Percentiles rank a stretch among this genome's conserved stretches.
Evolutionary conservation across 2,113 vertebrate genomes (phyloP).

Genomic region (Myanophis thanlyinensis): DNA sequence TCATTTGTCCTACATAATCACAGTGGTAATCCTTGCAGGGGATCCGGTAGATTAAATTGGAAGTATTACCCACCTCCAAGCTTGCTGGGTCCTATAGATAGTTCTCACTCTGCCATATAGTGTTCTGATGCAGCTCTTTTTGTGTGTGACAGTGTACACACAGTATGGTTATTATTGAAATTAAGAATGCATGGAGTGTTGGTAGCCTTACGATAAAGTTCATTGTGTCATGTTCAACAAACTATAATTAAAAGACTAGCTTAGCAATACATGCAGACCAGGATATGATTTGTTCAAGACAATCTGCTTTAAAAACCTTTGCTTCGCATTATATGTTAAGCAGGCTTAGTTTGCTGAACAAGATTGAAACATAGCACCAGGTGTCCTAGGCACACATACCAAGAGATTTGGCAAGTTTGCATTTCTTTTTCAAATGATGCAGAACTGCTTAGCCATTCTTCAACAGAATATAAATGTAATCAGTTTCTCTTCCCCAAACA

Average conservation of each 20-base stretch:
- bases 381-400: neutral
- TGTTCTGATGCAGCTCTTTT: too few species aligned
- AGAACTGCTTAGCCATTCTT: neutral
- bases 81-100: too few species aligned
- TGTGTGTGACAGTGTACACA: too few species aligned
- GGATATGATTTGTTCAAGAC: neutral
- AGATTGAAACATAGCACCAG: neutral
- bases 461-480: neutral
- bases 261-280: neutral
- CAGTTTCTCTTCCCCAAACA: neutral
- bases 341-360: neutral
- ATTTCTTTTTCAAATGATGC: neutral
- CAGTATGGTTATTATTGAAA: too few species aligned
- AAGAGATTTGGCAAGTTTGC: neutral
- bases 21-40: too few species aligned
- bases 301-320: neutral
- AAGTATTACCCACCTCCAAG: too few species aligned
- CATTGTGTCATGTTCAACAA: neutral
- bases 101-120: too few species aligned
- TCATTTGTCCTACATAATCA: too few species aligned
- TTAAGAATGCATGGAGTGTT: too few species aligned
- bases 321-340: neutral
- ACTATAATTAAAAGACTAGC: neutral
- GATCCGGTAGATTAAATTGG: too few species aligned
- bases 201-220: neutral